Base-by-base conservation (phyloP, 2,888 invertebrate species). In the Apamea epomidion region DNA sequence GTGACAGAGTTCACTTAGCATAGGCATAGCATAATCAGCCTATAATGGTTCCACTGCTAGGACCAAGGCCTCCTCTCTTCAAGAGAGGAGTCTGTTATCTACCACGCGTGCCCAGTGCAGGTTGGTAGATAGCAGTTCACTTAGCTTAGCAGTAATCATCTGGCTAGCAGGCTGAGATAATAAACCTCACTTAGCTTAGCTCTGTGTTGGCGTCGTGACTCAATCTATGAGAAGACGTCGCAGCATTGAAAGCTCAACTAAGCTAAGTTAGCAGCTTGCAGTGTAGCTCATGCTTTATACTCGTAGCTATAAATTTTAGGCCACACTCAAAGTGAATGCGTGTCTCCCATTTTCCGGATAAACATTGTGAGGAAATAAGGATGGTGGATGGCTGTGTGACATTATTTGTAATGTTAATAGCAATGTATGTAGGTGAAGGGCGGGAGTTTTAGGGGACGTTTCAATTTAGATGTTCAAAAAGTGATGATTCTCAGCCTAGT, bases 271-370 rank as follows among this genome's bases (percentile, higher is more conserved):
- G 37, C 16, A 37, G 69, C 69, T 37, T 8, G 29, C 45, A 6
- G 32, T 81, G 64, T 82, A 69, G 37, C 64, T 16, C 12, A 5
- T 8, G 25, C 64, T 65, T 74, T 74, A 69, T 51, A 72, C 54
- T 70, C 62, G 21, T 70, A 62, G 76, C 71, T 79, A 80, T 87
- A 86, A 81, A 89, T 87, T 88, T 85, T 82, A 82, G 86, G 81
- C 74, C 76, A 54, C 69, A 75, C 79, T 83, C 54, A 48, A 60
- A 82, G 82, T 73, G 73, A 79, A 48, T 78, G 76, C 54, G 77
- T 82, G 81, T 76, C 68, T 58, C 75, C 64, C 67, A 72, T 74
- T 84, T 82, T 45, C 48, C 21, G 51, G 54, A 65, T 81, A 76
- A 81, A 82, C 77, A 72, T 67, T 79, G 62, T 81, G 62, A 67